Percentiles rank a stretch among this genome's conserved stretches.
Evolutionary conservation across 2,888 invertebrate species (phyloP).

Genomic region (Brassicogethes aeneus): DNA sequence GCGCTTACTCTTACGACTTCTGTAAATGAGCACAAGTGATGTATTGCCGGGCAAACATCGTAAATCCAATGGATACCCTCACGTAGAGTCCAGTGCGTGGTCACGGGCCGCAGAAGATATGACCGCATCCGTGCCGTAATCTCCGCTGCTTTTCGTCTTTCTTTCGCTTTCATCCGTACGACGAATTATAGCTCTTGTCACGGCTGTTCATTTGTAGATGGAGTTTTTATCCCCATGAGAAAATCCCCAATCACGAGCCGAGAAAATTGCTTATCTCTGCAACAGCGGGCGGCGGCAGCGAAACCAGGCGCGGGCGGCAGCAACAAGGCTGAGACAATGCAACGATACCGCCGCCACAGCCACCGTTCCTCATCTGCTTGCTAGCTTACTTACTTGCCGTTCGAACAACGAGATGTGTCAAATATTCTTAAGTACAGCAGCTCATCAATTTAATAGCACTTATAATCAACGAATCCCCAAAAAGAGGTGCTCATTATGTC

Average conservation of each 20-base stretch:
- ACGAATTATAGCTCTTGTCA: conserved; percentile 62
- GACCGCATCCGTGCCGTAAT: conserved; percentile 29
- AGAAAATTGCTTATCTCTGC: conserved; percentile 57
- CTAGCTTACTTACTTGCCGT: conserved; percentile 22
- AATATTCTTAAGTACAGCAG: conserved; percentile 28
- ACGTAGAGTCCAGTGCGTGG: conserved; percentile 9
- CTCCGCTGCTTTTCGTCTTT: conserved; percentile 31
- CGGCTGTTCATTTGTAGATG: conserved; percentile 64
- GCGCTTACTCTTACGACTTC: conserved; percentile 27
- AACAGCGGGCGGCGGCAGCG: too few species aligned
- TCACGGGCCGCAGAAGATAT: conserved; percentile 14
- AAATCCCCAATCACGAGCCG: conserved; percentile 60
- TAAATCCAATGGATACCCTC: conserved; percentile 26
- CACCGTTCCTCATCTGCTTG: conserved; percentile 9
- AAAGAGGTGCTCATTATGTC: too few species aligned
- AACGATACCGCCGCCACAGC: conserved; percentile 18
- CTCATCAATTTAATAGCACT: conserved; percentile 23
- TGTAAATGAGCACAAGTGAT: conserved; percentile 32
- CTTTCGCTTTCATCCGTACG: conserved; percentile 40
- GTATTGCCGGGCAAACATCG: conserved; percentile 25
- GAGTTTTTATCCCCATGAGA: conserved; percentile 57
- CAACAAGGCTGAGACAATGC: conserved; percentile 24
- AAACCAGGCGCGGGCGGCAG: conserved; percentile 14
- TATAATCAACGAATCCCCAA: conserved; percentile 17
- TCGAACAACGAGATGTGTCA: conserved; percentile 28